Percentiles rank a stretch among this genome's conserved stretches.
Conservation (phyloP, 2,888 invertebrate genomes). For the Anoncus sp. region DNA sequence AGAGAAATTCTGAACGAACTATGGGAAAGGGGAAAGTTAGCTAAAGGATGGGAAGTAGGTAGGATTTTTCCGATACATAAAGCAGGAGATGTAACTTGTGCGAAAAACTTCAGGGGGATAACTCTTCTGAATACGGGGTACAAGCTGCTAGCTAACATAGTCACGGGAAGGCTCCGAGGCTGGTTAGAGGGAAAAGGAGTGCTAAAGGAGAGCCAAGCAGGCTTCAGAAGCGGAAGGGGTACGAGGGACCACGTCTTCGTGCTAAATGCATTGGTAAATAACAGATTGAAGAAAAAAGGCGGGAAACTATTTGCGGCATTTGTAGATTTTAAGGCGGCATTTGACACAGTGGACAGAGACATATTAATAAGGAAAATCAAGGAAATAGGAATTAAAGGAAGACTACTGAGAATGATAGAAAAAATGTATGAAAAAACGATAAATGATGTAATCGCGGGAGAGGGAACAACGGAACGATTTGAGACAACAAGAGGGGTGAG, state of each 20-base stretch:
- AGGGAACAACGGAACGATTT: constrained; percentile 26
- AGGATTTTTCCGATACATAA: constrained; percentile 47
- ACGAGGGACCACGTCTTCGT: constrained; percentile 49
- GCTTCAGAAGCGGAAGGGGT: constrained; percentile 39
- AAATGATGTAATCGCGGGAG: constrained; percentile 18
- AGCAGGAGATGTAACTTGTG: constrained; percentile 19
- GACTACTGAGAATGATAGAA: constrained; percentile 5
- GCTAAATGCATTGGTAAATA: constrained; percentile 31
- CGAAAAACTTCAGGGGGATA: constrained; percentile 39
- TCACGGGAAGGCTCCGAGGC: constrained; percentile 28
- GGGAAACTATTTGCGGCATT: constrained; percentile 34
- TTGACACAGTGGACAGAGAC: constrained; percentile 49
- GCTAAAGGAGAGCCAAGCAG: constrained; percentile 37
- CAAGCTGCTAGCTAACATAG: constrained; percentile 32
- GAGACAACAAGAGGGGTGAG: constrained; percentile 49
- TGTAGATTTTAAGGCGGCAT: constrained; percentile 22
- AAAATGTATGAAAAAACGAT: constrained; percentile 44
- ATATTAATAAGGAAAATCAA: constrained; percentile 23
- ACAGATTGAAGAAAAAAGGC: constrained; percentile 11
- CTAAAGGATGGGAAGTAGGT: constrained; percentile 35
- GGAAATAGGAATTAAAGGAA: constrained; percentile 12
- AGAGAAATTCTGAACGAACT: constrained; percentile 27
- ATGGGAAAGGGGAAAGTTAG: constrained; percentile 32
- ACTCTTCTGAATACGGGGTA: constrained; percentile 40
- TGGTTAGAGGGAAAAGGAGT: constrained; percentile 24